These are phyloP conservation scores for Mionectes macconnelli DNA, from an alignment of 2,113 vertebrate genomes.

Conservation along the genomic window DNA sequence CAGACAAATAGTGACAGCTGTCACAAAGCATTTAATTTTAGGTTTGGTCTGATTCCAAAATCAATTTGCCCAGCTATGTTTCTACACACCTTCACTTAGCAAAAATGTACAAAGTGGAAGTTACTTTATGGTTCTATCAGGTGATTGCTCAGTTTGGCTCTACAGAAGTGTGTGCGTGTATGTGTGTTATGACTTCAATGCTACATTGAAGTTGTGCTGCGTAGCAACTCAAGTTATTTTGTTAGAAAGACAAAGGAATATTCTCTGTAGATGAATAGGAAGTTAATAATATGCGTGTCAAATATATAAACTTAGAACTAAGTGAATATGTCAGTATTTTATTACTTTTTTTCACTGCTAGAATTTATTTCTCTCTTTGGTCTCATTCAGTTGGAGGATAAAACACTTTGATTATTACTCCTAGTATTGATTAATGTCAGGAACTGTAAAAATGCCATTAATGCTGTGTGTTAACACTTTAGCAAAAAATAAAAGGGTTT, in stretches of 20 bases:
- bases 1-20: constrained; percentile 42
- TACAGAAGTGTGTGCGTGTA: not conserved
- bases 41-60: not conserved
- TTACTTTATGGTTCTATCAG: not conserved
- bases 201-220: not conserved
- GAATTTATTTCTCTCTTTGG: not conserved
- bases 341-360: not conserved
- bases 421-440: not conserved
- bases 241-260: not conserved
- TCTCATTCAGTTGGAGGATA: not conserved
- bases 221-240: not conserved
- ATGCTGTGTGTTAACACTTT: not conserved
- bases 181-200: not conserved
- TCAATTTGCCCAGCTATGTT: not conserved
- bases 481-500: not conserved
- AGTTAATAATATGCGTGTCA: not conserved
- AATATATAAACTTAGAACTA: not conserved
- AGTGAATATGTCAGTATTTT: not conserved
- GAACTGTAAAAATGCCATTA: not conserved
- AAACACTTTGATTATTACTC: not conserved
- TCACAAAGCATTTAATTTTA: constrained; percentile 34
- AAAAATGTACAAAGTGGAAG: not conserved
- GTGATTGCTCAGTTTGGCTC: not conserved
- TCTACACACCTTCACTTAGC: not conserved
- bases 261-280: not conserved